These are phyloP conservation scores for Gobius niger DNA, from an alignment of 2,113 vertebrate species.

Conservation along the genomic window DNA sequence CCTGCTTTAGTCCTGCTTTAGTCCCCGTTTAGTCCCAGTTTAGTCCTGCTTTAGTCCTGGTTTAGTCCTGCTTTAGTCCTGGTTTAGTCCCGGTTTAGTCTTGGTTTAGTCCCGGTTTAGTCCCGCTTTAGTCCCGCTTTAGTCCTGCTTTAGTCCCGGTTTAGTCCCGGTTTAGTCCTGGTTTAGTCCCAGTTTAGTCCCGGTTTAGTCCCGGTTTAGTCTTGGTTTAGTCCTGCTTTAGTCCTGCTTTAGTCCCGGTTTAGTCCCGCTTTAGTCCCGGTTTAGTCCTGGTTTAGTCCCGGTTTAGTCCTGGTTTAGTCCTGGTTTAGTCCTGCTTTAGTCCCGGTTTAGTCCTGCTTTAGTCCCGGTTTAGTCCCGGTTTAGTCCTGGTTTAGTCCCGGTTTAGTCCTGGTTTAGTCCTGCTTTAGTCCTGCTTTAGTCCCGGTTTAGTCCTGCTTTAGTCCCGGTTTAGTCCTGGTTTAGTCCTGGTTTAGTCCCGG, in stretches of 20 bases:
- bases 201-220: too few species aligned
- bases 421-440: neutral
- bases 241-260: too few species aligned
- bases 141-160: too few species aligned
- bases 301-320: neutral
- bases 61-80: neutral
- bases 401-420: neutral
- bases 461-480: neutral
- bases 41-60: neutral
- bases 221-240: too few species aligned
- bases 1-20: neutral
- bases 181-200: too few species aligned
- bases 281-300: neutral
- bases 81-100: too few species aligned
- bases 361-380: neutral
- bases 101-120: too few species aligned
- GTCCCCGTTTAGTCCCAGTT: neutral
- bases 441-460: neutral
- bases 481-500: neutral
- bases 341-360: neutral
- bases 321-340: conserved; percentile 35
- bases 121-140: too few species aligned
- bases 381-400: neutral
- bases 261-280: too few species aligned
- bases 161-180: too few species aligned